Base-by-base conservation (phyloP, 2,888 invertebrate species). In the Drosophila monieri region DNA sequence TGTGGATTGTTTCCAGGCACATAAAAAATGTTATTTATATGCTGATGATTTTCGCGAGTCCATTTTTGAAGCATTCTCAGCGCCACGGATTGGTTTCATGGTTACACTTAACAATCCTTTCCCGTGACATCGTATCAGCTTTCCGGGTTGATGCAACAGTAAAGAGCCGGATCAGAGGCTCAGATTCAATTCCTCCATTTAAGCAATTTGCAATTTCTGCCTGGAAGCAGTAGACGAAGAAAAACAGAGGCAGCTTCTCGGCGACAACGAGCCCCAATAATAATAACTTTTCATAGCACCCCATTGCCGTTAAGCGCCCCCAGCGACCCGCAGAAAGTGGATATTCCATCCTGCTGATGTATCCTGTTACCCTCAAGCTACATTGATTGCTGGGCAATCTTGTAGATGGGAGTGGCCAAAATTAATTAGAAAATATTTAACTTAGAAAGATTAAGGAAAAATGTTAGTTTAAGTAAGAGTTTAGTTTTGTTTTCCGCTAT, bases 271-370 rank as follows among this genome's bases (percentile, higher is more conserved):
- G 61, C 44, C 41, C n/a, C 74, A 73, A 84, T 80, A 76, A 84
- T 69, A 78, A 84, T 78, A 84, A 76, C 66, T 74, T 84, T 84
- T 76, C 74, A 84, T 80, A 54, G 80, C 76, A 23, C 35, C 53
- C 35, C 66, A 49, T 65, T 66, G 68, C 52, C 61, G 60, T 78
- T 69, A 78, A 73, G 61, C 70, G 70, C 48, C 64, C 55, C 56
- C 35, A 60, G 41, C 32, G 48, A 44, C 41, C 44, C 14, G 35
- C 27, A 12, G 32, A 14, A 49, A 61, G 14, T 21, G 30, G n/a
- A 25, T 43, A 46, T 39, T 37, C 27, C 27, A 10, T 15, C 1
- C 14, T 10, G 9, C 39, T 47, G 30, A 35, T 57, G 14, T 57
- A 32, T 30, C 23, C 23, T 37, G 46, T 21, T 37, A 23, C 18